A percentile compares a stretch with the other conserved stretches of the same genome.
These are phyloP conservation scores for Bilobella aurantiaca DNA, from an alignment of 1,140 invertebrate species.

Conservation along the genomic window DNA sequence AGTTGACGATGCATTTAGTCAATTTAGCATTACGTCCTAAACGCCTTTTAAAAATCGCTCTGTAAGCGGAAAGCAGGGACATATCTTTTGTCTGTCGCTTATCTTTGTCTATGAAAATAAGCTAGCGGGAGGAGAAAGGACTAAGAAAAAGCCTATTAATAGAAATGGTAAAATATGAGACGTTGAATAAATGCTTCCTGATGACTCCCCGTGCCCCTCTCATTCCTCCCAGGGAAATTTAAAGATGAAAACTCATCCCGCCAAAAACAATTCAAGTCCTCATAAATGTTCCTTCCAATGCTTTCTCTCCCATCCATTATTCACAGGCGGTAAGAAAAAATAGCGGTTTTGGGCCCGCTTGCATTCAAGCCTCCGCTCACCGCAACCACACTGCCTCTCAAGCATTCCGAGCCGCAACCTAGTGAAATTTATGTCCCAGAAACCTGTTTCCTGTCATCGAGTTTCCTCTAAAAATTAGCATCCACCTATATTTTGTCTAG, in stretches of 20 bases:
- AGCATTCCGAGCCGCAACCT: background rate
- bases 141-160: background rate
- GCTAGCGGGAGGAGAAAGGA: background rate
- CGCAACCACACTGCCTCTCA: background rate
- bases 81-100: too few relatives aligned
- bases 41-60: too few relatives aligned
- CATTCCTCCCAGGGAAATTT: background rate
- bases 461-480: background rate
- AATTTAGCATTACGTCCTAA: too few relatives aligned
- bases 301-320: background rate
- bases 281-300: background rate
- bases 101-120: too few relatives aligned
- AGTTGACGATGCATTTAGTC: too few relatives aligned
- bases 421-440: slow-evolving; percentile 2
- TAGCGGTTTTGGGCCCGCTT: background rate
- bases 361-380: background rate
- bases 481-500: background rate
- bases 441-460: background rate
- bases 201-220: background rate
- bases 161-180: background rate
- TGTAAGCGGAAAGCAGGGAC: too few relatives aligned
- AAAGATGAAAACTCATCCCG: background rate
- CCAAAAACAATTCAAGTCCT: slow-evolving; percentile 5
- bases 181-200: slow-evolving; percentile 8
- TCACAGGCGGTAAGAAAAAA: too few relatives aligned